These are phyloP conservation scores for Alauda arvensis DNA, from an alignment of 2,797 vertebrate species.

Conservation along the genomic window DNA sequence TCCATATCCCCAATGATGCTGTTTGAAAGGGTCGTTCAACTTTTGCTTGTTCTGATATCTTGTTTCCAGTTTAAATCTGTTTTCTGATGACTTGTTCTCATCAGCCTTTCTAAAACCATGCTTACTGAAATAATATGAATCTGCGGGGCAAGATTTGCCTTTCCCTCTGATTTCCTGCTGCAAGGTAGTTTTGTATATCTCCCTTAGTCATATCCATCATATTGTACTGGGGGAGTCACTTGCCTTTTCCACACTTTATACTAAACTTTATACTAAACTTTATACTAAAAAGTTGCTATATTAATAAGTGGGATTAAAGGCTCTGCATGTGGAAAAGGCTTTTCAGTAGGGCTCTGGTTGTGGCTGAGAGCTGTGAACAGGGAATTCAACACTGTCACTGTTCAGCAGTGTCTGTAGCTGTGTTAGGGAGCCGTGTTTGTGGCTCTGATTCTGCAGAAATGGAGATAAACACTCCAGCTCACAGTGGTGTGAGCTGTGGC, in stretches of 20 bases:
- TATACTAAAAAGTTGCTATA: fast-evolving
- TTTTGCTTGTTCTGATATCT: neutral
- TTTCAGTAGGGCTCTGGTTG: neutral
- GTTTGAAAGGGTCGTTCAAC: neutral
- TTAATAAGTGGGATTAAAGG: neutral
- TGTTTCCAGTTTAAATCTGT: neutral
- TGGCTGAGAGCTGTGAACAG: neutral
- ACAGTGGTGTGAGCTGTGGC: neutral
- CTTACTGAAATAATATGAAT: neutral
- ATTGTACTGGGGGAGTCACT: neutral
- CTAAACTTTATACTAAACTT: no score
- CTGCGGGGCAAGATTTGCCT: neutral
- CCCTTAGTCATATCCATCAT: neutral
- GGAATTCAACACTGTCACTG: neutral
- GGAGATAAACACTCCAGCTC: neutral
- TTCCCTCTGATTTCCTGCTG: neutral
- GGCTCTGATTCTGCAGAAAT: neutral
- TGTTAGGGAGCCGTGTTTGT: neutral
- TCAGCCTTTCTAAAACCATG: neutral
- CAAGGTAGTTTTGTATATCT: neutral
- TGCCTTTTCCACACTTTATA: neutral
- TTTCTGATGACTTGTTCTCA: neutral
- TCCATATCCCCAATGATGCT: neutral
- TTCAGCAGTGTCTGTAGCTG: neutral
- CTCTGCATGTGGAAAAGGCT: neutral